Base-by-base conservation (phyloP, 2,113 vertebrate genomes). In the Rhea americana region DNA sequence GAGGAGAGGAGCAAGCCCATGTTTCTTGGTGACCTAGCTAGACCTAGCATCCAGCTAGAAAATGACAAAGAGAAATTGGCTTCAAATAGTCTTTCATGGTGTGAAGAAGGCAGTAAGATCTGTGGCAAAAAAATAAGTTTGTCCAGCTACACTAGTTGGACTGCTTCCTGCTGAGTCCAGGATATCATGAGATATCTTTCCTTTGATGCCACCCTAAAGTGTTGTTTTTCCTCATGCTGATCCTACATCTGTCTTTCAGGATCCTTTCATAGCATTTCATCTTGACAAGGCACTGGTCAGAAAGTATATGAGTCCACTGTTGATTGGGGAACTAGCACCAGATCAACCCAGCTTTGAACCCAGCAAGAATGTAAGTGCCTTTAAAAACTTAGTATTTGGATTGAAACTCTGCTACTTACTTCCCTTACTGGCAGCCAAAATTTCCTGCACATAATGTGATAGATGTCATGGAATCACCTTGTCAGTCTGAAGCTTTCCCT, bases 231-330 rank as follows among this genome's bases (percentile, higher is more conserved):
- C 66, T 96, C 75, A 87, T 37, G 7, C 9, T 25, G 8, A 61
- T 65, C 68, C 74, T 72, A 9, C 86, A 1, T 39, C 18, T 26
- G 17, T 17, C 2, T 90, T 92, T 56, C 90, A 98, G 98, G 98
- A 98, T 94, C 97, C 98, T 17, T 98, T 98, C 88, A 56, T 82
- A 68, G 98, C 98, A 0, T 98, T 98, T 87, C 98, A 98, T 84
- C 97, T 98, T 50, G 94, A 98, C 94, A 97, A 98, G 73, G n/a
- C 89, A 13, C 87, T 98, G 20, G 98, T 98, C 21, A 95, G 92
- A 32, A 98, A 98, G 82, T 97, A 98, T 68, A 97, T 98, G 97
- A 96, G 39, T 8, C 93, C 98, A 0, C 98, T 98, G 17, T 89
- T 98, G 73, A 98, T 98, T 59, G 98, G 98, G 37, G 98, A 98